A percentile compares a stretch with the other conserved stretches of the same genome.
Conservation (phyloP, 35 echinoderm and acorn worm species). For the Nesometra sesokonis region DNA sequence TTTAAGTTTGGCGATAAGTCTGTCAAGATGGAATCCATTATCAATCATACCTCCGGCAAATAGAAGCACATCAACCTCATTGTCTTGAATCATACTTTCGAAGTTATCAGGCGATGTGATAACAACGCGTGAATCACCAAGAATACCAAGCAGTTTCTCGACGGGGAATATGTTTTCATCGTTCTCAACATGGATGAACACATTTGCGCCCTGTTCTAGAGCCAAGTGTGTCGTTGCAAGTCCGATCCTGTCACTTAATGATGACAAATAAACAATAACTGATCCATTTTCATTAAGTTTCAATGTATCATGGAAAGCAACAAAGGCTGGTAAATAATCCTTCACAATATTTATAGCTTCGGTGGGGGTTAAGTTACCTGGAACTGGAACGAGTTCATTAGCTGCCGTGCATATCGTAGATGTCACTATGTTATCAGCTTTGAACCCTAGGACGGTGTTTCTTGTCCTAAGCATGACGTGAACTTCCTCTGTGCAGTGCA, state of each 20-base stretch:
- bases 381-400: conserved; percentile 67
- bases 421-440: conserved; percentile 39
- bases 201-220: conserved; percentile 82
- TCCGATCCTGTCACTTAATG: conserved; percentile 73
- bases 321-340: conserved; percentile 87
- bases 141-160: conserved; percentile 82
- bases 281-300: conserved; percentile 76
- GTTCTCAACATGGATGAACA: conserved; percentile 79
- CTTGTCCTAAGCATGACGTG: conserved; percentile 78
- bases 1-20: conserved; percentile 59
- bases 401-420: conserved; percentile 56
- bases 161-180: conserved; percentile 91
- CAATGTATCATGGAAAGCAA: conserved; percentile 87
- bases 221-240: conserved; percentile 88
- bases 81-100: conserved; percentile 74
- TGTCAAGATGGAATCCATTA: conserved; percentile 52
- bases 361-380: conserved; percentile 63
- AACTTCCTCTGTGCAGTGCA: conserved; percentile 76
- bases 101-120: conserved; percentile 87
- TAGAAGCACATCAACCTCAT: conserved; percentile 76
- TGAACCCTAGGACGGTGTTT: conserved; percentile 69
- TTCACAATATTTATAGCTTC: conserved; percentile 90
- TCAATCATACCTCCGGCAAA: conserved; percentile 88
- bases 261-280: conserved; percentile 79
- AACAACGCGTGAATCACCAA: conserved; percentile 84